Conservation (phyloP, 2,797 vertebrate genomes). For the Mormyrops boulengeri region DNA sequence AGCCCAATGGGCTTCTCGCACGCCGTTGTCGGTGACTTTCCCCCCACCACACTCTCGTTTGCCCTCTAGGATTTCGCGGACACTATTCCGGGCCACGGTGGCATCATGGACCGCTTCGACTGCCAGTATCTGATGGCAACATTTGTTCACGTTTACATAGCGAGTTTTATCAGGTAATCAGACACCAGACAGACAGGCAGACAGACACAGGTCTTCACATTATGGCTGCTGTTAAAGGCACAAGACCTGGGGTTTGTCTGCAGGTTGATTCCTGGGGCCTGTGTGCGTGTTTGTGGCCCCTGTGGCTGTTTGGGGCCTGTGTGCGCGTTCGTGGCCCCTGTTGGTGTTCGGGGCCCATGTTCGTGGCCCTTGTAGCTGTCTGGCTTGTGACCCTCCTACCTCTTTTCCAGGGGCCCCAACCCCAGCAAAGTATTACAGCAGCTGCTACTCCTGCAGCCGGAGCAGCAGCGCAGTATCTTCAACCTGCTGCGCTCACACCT, state of each 20-base stretch:
- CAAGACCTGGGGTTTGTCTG: background rate
- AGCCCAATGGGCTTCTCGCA: background rate
- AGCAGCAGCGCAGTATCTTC: constrained; percentile 88
- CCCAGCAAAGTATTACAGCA: constrained; percentile 93
- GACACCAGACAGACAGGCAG: background rate
- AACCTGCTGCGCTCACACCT: constrained; percentile 80
- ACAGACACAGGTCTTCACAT: background rate
- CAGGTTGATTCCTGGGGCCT: background rate
- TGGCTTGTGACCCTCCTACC: background rate
- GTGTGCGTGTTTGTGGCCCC: background rate
- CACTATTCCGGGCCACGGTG: constrained; percentile 93
- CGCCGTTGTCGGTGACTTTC: too few relatives aligned
- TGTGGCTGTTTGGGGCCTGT: too few relatives aligned
- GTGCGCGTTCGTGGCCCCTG: background rate
- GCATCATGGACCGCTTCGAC: constrained; percentile 96
- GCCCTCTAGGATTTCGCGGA: constrained; percentile 81
- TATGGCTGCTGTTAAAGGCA: background rate
- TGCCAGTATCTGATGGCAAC: constrained; percentile 98
- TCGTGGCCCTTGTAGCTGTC: background rate
- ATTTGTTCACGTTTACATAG: constrained; percentile 93
- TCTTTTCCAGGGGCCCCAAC: constrained; percentile 78
- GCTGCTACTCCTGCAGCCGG: constrained; percentile 82
- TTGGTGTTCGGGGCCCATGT: background rate
- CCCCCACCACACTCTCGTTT: background rate
- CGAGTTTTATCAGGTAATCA: constrained; percentile 87